phyloP scores from a whole-genome alignment of 2,888 invertebrate genomes.

The Latrodectus elegans region DNA sequence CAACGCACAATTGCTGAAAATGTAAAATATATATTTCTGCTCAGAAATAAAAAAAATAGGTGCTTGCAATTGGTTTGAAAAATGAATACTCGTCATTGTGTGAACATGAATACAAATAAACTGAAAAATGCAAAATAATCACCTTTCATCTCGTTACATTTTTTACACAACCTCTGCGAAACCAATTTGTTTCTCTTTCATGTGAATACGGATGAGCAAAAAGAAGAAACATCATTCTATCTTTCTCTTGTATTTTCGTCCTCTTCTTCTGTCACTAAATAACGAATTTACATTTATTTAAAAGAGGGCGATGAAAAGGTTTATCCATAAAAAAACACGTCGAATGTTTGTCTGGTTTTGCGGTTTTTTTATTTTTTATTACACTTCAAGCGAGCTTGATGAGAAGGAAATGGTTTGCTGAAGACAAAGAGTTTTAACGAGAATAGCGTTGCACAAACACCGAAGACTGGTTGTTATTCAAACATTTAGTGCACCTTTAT shows the following conservation, averaged over 20 bases:
- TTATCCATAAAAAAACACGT: slow-evolving; percentile 14
- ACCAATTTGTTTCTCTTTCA: slow-evolving; percentile 56
- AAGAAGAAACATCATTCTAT: slow-evolving; percentile 6
- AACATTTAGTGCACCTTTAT: not conserved
- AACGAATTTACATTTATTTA: slow-evolving; percentile 64
- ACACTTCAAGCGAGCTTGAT: slow-evolving; percentile 2
- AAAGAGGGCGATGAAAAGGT: slow-evolving; percentile 15
- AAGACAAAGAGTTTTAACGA: slow-evolving; percentile 11
- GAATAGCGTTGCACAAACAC: not conserved
- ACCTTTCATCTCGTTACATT: slow-evolving; percentile 33
- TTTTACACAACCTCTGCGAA: slow-evolving; percentile 38
- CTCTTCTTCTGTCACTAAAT: slow-evolving; percentile 36
- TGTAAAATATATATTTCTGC: too few relatives aligned
- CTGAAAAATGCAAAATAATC: slow-evolving; percentile 55
- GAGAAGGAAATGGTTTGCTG: slow-evolving; percentile 26
- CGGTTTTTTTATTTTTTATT: slow-evolving; percentile 15
- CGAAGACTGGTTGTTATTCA: not conserved
- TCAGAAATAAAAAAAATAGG: slow-evolving; percentile 18
- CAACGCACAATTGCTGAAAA: too few relatives aligned
- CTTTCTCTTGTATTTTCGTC: slow-evolving; percentile 20
- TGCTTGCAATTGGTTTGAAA: slow-evolving; percentile 20
- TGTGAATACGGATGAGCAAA: slow-evolving; percentile 18
- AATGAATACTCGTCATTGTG: slow-evolving; percentile 19
- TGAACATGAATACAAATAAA: slow-evolving; percentile 52
- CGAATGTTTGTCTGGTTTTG: slow-evolving; percentile 10